phyloP scores from a whole-genome alignment of 2,797 vertebrate genomes.

The Orientallactaga sibirica region DNA sequence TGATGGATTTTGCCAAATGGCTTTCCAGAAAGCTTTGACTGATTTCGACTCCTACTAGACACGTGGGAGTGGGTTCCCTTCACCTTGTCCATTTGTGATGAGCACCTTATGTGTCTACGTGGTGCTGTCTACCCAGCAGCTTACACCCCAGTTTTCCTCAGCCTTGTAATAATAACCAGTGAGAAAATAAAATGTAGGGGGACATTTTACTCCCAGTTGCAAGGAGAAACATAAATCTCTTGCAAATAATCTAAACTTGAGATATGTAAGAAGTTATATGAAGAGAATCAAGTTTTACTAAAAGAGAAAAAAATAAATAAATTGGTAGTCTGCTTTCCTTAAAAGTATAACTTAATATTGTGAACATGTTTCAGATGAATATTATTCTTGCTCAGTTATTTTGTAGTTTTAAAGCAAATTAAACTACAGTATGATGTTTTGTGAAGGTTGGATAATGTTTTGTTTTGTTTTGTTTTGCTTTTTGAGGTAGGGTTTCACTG shows the following conservation, averaged over 20 bases:
- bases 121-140: not conserved
- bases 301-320: conserved; percentile 34
- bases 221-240: conserved; percentile 34
- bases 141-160: not conserved
- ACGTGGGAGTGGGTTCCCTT: not conserved
- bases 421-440: conserved; percentile 37
- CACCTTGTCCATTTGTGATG: not conserved
- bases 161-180: not conserved
- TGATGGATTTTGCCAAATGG: not conserved
- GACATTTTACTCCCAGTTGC: not conserved
- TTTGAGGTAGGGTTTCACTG: too few relatives aligned
- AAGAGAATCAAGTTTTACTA: conserved; percentile 45
- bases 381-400: conserved; percentile 25
- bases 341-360: conserved; percentile 14
- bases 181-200: conserved; percentile 17
- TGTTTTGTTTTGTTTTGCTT: too few relatives aligned
- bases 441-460: conserved; percentile 7
- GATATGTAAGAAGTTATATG: not conserved
- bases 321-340: not conserved
- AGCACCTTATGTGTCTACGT: not conserved
- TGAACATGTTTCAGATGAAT: conserved; percentile 16
- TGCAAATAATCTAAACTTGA: not conserved
- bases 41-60: not conserved
- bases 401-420: conserved; percentile 41
- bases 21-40: conserved; percentile 11